Evolutionary conservation across 2,888 invertebrate species (phyloP).

Genomic region (Shargacucullia verbasci): DNA sequence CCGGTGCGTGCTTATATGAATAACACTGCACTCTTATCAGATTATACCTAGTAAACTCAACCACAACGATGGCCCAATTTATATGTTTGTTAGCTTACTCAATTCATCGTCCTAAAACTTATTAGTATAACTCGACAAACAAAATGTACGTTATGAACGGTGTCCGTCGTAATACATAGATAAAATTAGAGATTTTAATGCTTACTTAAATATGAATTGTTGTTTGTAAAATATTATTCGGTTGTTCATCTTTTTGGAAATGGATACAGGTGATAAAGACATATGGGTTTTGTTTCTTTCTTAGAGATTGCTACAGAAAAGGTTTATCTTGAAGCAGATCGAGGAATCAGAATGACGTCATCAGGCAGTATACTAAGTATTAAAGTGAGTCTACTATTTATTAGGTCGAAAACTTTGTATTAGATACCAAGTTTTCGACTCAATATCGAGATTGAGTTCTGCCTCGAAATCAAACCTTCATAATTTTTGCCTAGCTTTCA

Average conservation of each 20-base stretch:
- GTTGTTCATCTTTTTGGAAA: slow-evolving; percentile 10
- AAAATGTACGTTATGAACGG: slow-evolving; percentile 3
- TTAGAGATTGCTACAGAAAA: too few relatives aligned
- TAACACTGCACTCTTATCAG: slow-evolving; percentile 41
- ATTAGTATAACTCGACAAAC: slow-evolving; percentile 33
- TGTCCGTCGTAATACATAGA: slow-evolving; percentile 21
- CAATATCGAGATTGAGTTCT: too few relatives aligned
- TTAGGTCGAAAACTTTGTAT: too few relatives aligned
- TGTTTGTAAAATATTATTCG: slow-evolving; percentile 14
- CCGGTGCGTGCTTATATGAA: slow-evolving; percentile 12
- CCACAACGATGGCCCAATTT: slow-evolving; percentile 30
- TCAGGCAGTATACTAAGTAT: too few relatives aligned
- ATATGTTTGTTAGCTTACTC: slow-evolving; percentile 26
- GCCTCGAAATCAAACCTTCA: too few relatives aligned
- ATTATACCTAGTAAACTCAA: slow-evolving; percentile 12
- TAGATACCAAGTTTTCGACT: too few relatives aligned
- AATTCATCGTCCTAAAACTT: slow-evolving; percentile 27
- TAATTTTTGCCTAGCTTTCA: too few relatives aligned
- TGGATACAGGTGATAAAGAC: background rate
- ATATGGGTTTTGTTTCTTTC: background rate
- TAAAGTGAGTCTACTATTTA: too few relatives aligned
- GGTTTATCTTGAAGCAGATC: too few relatives aligned
- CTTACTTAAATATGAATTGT: slow-evolving; percentile 36
- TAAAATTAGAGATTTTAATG: slow-evolving; percentile 29
- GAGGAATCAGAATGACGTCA: too few relatives aligned